Evolutionary conservation across 2,113 vertebrate genomes (phyloP).

Genomic region (Triplophysa tibetana): DNA sequence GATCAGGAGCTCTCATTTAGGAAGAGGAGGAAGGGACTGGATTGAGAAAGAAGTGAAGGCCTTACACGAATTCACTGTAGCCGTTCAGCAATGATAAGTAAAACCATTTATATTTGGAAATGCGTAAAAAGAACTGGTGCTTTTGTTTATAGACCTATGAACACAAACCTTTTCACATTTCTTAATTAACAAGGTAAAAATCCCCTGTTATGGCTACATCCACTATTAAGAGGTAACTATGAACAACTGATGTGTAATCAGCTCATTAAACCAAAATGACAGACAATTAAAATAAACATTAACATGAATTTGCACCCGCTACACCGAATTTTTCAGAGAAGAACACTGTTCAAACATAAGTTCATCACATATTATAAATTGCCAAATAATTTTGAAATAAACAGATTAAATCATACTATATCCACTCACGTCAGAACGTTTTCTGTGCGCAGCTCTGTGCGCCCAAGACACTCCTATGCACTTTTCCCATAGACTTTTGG

Average conservation of each 20-base stretch:
- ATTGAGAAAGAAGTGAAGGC: background rate
- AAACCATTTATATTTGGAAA: background rate
- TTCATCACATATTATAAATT: no score
- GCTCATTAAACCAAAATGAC: background rate
- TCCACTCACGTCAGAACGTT: no score
- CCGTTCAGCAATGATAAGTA: background rate
- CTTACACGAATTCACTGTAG: background rate
- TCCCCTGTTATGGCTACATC: background rate
- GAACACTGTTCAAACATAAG: no score
- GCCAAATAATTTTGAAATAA: no score
- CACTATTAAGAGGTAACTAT: background rate
- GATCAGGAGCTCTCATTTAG: slow-evolving; percentile 7
- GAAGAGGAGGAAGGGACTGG: background rate
- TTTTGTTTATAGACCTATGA: slow-evolving; percentile 3
- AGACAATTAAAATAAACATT: background rate
- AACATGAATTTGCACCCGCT: background rate
- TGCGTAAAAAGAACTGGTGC: background rate
- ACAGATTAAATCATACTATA: no score
- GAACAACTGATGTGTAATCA: background rate
- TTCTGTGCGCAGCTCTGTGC: no score
- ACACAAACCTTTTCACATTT: background rate
- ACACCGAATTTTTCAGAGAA: no score
- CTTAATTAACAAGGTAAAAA: slow-evolving; percentile 8
- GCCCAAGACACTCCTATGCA: no score
- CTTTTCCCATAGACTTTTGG: no score